A percentile compares a stretch with the other conserved stretches of the same genome.
Conservation (phyloP, 1,140 invertebrate species). For the Manduca sexta region DNA sequence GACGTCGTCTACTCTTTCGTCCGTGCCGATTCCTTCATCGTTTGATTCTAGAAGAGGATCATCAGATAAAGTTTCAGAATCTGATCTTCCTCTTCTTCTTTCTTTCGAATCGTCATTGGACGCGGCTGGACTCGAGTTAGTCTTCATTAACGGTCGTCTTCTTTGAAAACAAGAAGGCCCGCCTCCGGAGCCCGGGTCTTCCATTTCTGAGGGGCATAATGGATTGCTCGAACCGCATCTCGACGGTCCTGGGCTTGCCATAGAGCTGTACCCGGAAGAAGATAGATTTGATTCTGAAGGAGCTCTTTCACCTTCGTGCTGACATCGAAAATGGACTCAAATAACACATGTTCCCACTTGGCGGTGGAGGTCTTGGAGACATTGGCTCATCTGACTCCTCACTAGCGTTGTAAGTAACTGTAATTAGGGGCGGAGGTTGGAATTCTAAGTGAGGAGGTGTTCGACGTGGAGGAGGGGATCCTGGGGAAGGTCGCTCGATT, state of each 20-base stretch:
- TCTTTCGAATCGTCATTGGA: constrained; percentile 65
- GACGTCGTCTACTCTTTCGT: constrained; percentile 79
- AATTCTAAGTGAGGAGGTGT: constrained; percentile 77
- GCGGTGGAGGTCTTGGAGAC: constrained; percentile 72
- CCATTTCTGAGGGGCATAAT: constrained; percentile 80
- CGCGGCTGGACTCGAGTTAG: constrained; percentile 63
- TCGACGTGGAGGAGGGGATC: constrained; percentile 77
- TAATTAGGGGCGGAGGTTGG: constrained; percentile 81
- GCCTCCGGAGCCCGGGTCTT: constrained; percentile 75
- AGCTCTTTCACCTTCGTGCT: constrained; percentile 77
- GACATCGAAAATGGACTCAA: constrained; percentile 84
- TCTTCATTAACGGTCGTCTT: constrained; percentile 72
- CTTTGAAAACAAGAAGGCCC: constrained; percentile 69
- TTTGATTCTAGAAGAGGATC: constrained; percentile 80
- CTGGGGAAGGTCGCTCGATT: constrained; percentile 77
- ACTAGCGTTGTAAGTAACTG: constrained; percentile 82
- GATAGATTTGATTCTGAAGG: constrained; percentile 87
- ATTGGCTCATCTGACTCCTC: constrained; percentile 84
- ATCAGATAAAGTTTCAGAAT: constrained; percentile 81
- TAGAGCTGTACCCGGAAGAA: constrained; percentile 87
- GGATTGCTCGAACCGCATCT: constrained; percentile 85
- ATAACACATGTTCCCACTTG: constrained; percentile 78
- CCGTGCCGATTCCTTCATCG: constrained; percentile 81
- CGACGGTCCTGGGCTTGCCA: constrained; percentile 85
- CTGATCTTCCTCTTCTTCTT: constrained; percentile 73